phyloP scores from a whole-genome alignment of 1,140 invertebrate genomes.

The Episyrphus balteatus region DNA sequence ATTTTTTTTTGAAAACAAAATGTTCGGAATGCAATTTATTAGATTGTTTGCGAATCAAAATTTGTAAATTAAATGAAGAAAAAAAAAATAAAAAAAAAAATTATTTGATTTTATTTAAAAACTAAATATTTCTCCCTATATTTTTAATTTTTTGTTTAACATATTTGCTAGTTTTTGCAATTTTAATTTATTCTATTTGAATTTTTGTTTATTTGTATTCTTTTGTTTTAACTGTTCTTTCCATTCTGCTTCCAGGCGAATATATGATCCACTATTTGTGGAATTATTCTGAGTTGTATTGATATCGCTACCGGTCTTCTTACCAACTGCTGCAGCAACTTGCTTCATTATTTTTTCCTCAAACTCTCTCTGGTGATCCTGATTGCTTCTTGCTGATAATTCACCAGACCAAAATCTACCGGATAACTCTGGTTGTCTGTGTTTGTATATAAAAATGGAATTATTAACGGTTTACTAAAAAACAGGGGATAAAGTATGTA shows the following conservation, averaged over 20 bases:
- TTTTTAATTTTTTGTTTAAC: too few relatives aligned
- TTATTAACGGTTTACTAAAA: background rate
- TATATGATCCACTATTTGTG: constrained; percentile 53
- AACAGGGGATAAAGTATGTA: background rate
- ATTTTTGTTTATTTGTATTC: constrained; percentile 41
- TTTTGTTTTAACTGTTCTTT: constrained; percentile 43
- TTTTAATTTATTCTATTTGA: constrained; percentile 38
- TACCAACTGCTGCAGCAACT: constrained; percentile 50
- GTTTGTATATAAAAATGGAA: background rate
- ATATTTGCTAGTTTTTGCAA: too few relatives aligned
- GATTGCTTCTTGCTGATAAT: constrained; percentile 65
- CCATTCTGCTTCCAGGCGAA: constrained; percentile 60
- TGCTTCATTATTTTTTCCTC: constrained; percentile 63
- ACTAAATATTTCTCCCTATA: too few relatives aligned
- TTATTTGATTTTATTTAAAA: too few relatives aligned
- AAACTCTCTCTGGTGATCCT: constrained; percentile 69
- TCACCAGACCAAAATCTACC: constrained; percentile 58
- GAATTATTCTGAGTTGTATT: constrained; percentile 13
- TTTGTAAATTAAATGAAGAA: too few relatives aligned
- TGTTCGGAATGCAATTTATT: too few relatives aligned
- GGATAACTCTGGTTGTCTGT: constrained; percentile 21
- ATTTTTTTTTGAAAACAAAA: too few relatives aligned
- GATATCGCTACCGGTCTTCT: constrained; percentile 29
- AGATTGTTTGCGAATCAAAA: too few relatives aligned
- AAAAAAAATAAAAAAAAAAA: too few relatives aligned